Evolutionary conservation across 1,140 invertebrate species (phyloP).

Genomic region (Leptinotarsa texana): DNA sequence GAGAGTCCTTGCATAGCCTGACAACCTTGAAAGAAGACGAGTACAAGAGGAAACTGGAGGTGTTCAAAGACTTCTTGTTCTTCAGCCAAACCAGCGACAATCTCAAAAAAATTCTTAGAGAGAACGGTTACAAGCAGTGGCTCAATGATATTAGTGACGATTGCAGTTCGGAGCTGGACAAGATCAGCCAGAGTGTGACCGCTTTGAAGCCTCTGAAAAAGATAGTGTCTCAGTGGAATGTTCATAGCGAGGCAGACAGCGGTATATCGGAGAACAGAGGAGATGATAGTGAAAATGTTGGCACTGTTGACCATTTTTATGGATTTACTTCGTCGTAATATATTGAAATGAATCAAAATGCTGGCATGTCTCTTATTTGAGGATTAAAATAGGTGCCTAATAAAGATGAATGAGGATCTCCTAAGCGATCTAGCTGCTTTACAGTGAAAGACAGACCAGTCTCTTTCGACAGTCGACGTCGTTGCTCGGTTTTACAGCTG

Average conservation of each 20-base stretch:
- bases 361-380: too few relatives aligned
- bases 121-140: conserved; percentile 20
- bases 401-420: too few relatives aligned
- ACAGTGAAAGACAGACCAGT: too few relatives aligned
- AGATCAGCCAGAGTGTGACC: neutral
- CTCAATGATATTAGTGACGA: neutral
- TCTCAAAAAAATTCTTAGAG: neutral
- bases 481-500: too few relatives aligned
- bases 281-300: neutral
- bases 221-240: conserved; percentile 17
- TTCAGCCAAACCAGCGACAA: conserved; percentile 12
- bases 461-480: too few relatives aligned
- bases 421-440: too few relatives aligned
- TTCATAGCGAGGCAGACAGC: neutral
- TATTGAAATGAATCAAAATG: too few relatives aligned
- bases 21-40: neutral
- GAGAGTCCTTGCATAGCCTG: neutral
- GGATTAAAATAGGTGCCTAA: too few relatives aligned
- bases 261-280: neutral
- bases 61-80: conserved; percentile 22
- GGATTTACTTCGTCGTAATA: too few relatives aligned
- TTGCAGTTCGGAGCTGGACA: conserved; percentile 1
- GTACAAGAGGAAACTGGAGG: conserved; percentile 11
- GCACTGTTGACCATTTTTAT: too few relatives aligned
- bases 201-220: conserved; percentile 18